phyloP scores from a whole-genome alignment of 2,113 vertebrate genomes.

The Pelodiscus sinensis region DNA sequence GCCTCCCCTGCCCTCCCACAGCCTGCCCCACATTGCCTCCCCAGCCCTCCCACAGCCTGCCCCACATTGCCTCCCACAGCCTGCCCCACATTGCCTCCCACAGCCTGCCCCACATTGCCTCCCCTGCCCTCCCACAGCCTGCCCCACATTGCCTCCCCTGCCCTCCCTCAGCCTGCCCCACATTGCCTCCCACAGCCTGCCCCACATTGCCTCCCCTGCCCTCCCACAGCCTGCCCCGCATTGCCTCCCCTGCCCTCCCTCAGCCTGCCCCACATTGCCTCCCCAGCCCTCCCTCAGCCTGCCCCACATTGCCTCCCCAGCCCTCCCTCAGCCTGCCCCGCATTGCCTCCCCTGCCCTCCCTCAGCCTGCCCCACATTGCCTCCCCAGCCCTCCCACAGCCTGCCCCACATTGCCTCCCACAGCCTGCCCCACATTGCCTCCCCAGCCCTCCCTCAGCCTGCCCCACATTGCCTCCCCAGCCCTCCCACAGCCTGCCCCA shows the following conservation, averaged over 20 bases:
- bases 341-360: no score
- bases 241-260: rapidly evolving
- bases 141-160: no score
- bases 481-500: no score
- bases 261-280: neutral
- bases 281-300: neutral
- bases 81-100: no score
- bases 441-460: neutral
- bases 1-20: no score
- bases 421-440: no score
- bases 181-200: neutral
- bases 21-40: no score
- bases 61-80: neutral
- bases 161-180: neutral
- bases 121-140: neutral
- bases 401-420: no score
- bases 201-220: no score
- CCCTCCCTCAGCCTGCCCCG: neutral
- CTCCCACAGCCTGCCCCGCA: no score
- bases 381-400: neutral
- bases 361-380: neutral
- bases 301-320: no score
- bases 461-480: neutral
- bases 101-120: neutral
- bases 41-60: neutral